Evolutionary conservation across 2,797 vertebrate genomes (phyloP).

Genomic region (Neosilurus hyrtlii): DNA sequence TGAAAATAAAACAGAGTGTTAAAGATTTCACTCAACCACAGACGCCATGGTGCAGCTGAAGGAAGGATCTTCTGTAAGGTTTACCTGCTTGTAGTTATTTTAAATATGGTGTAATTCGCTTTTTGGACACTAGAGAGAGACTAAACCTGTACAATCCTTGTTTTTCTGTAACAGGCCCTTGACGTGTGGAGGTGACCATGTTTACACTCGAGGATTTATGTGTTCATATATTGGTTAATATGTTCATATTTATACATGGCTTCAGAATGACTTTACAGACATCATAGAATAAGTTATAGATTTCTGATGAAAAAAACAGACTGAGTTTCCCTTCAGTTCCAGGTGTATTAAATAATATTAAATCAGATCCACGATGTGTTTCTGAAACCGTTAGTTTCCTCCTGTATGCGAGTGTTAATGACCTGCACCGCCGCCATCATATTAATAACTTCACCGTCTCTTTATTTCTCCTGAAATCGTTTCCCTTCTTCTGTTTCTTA

Average conservation of each 20-base stretch:
- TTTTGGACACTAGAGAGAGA: slow-evolving; percentile 35
- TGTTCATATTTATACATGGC: not conserved
- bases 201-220: not conserved
- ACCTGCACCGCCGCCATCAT: too few relatives aligned
- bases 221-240: not conserved
- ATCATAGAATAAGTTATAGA: not conserved
- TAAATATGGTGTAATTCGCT: not conserved
- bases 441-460: too few relatives aligned
- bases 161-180: not conserved
- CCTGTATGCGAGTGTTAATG: too few relatives aligned
- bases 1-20: not conserved
- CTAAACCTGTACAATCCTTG: not conserved
- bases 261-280: not conserved
- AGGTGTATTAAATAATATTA: too few relatives aligned
- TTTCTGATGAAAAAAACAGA: too few relatives aligned
- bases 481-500: too few relatives aligned
- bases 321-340: too few relatives aligned
- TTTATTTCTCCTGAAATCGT: too few relatives aligned
- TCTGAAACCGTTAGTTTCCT: too few relatives aligned
- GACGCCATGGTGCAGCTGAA: not conserved
- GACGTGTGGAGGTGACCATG: not conserved
- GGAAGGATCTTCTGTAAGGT: not conserved
- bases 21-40: not conserved
- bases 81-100: not conserved
- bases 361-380: too few relatives aligned